These are phyloP conservation scores for Manis pentadactyla DNA, from an alignment of 2,797 vertebrate genomes.

Conservation along the genomic window DNA sequence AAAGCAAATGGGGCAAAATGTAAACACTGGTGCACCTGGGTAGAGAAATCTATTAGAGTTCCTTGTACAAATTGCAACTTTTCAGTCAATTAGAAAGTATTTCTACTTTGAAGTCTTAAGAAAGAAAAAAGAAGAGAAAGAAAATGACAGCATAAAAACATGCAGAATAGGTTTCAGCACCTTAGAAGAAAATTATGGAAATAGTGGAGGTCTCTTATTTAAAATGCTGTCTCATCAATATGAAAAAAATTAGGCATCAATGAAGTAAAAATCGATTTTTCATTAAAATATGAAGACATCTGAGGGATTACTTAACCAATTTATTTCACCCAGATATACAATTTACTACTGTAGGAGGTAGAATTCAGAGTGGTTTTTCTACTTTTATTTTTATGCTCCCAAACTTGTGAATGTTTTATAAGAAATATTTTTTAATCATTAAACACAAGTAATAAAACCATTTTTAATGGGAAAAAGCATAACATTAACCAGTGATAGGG, in stretches of 20 bases:
- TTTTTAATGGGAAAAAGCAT: background rate
- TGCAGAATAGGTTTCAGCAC: background rate
- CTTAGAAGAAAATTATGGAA: background rate
- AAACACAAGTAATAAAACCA: background rate
- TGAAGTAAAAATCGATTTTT: background rate
- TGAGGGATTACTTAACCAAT: constrained; percentile 1
- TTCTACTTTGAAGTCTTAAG: background rate
- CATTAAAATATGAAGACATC: background rate
- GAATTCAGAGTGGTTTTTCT: constrained; percentile 9
- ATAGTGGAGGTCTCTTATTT: background rate
- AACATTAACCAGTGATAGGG: background rate
- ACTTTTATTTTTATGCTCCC: background rate
- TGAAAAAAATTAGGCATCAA: background rate
- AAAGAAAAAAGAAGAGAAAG: background rate
- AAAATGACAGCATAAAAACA: background rate
- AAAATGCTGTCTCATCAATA: background rate
- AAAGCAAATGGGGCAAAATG: background rate
- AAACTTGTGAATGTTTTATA: background rate
- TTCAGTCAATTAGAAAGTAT: background rate
- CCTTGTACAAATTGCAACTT: background rate
- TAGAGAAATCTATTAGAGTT: background rate
- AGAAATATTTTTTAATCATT: background rate
- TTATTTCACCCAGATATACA: background rate
- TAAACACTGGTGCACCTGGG: background rate
- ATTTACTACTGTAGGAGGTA: background rate